These are phyloP conservation scores for Oryzias curvinotus DNA, from an alignment of 2,113 vertebrate species.

Conservation along the genomic window DNA sequence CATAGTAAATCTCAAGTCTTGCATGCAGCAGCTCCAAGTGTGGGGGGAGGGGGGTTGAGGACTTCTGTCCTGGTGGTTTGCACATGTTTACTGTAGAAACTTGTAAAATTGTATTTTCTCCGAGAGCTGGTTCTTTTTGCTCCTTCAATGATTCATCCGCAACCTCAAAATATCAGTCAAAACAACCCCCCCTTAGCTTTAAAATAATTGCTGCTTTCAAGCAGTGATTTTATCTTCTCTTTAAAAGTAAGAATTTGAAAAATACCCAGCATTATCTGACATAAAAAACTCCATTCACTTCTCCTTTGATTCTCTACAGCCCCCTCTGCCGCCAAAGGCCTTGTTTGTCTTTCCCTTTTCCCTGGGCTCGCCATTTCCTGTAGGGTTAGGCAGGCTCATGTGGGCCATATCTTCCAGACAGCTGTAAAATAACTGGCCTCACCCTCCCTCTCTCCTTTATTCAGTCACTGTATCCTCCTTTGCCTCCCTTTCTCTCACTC, in stretches of 20 bases:
- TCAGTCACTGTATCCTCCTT: constrained; percentile 27
- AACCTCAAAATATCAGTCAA: constrained; percentile 13
- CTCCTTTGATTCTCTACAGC: constrained; percentile 48
- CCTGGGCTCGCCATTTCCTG: constrained; percentile 78
- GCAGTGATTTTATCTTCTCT: constrained; percentile 65
- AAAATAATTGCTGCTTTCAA: constrained; percentile 58
- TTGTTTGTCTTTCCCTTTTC: constrained; percentile 83
- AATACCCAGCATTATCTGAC: constrained; percentile 72
- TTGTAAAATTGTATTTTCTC: constrained; percentile 16
- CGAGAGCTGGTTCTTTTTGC: constrained; percentile 7
- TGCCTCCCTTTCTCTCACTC: constrained; percentile 49
- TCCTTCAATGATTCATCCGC: constrained; percentile 15
- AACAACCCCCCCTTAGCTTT: constrained; percentile 13
- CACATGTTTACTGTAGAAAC: constrained; percentile 42
- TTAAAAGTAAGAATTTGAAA: constrained; percentile 70
- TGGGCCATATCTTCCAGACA: constrained; percentile 78
- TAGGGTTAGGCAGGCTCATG: constrained; percentile 78
- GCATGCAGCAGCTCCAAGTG: constrained; percentile 21
- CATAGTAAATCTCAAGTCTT: constrained; percentile 38
- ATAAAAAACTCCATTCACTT: constrained; percentile 64
- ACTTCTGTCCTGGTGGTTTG: neutral
- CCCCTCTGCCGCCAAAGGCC: constrained; percentile 68
- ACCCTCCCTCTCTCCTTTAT: constrained; percentile 41
- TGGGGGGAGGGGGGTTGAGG: constrained; percentile 29
- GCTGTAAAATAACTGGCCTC: constrained; percentile 69